Conservation (phyloP, 2,797 vertebrate genomes). For the Mormyrops attenuatus region DNA sequence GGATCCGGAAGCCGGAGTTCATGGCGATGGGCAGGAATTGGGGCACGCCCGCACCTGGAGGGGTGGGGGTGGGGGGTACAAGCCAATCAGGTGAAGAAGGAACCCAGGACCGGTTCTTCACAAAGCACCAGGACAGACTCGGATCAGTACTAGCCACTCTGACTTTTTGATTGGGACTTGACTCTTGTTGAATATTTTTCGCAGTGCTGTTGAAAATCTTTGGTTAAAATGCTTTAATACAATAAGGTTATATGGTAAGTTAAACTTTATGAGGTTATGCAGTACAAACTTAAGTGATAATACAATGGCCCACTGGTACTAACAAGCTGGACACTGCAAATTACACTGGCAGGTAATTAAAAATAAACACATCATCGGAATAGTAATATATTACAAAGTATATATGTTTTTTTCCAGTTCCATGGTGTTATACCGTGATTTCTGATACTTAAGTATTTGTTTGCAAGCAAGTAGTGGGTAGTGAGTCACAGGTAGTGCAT, state of each 20-base stretch:
- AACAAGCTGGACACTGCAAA: not conserved
- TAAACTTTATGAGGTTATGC: not conserved
- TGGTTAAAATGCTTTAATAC: not conserved
- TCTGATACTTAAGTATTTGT: not conserved
- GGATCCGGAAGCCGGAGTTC: slow-evolving; percentile 81
- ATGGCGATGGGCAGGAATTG: slow-evolving; percentile 92
- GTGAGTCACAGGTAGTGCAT: not conserved
- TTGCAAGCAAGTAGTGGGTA: not conserved
- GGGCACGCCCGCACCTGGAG: slow-evolving; percentile 85
- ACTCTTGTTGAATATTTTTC: not conserved
- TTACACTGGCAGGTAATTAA: not conserved
- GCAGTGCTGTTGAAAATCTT: not conserved
- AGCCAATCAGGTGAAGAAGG: not conserved
- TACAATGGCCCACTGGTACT: not conserved
- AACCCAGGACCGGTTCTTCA: not conserved
- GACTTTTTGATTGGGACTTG: not conserved
- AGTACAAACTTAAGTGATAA: too few species aligned
- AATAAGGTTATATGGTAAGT: not conserved
- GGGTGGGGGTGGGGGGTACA: not conserved
- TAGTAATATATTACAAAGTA: not conserved
- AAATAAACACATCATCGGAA: not conserved
- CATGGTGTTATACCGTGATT: not conserved
- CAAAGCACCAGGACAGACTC: not conserved
- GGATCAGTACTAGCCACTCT: not conserved
- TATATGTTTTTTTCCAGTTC: not conserved